Base-by-base conservation (phyloP, 2,113 vertebrate species). In the Trachemys scripta region DNA sequence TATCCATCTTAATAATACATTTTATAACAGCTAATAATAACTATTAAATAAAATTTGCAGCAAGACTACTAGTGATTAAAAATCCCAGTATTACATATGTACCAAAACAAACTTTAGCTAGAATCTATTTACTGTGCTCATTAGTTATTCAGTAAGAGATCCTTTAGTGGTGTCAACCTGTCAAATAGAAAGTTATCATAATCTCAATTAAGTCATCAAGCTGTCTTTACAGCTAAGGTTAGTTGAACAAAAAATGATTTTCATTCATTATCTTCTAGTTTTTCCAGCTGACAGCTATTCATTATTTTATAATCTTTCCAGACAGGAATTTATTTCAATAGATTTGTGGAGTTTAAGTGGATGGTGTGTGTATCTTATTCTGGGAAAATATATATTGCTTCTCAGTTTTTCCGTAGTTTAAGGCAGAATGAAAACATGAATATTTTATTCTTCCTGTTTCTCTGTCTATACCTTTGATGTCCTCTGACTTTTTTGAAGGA, bases 161-260 rank as follows among this genome's bases (percentile, higher is more conserved):
- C 75, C n/a, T 88, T 85, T 89, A 82, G 45, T n/a, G 78, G 82
- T 80, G 72, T 65, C 92, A 84, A 45, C 42, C 75, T 80, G 84
- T 94, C 93, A 94, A 49, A 84, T 84, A 53, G 85, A 84, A 88
- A 88, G 29, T n/a, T 88, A 91, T 90, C 85, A 84, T 80, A 91
- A 91, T 90, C 81, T 84, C 85, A 84, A 83, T 94, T 85, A 72
- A 94, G 85, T 82, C 89, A 94, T 94, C 90, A 84, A 78, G 45
- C 85, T 88, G 85, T 87, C 93, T 75, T 91, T 84, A 59, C 72
- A 88, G 51, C 35, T 79, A 51, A 80, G 54, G 56, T 79, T 93
- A 59, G 82, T 31, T 75, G 57, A 72, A 82, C 51, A 81, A 89
- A 62, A 90, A 69, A 75, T 79, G 42, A 90, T 84, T 78, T 84